Conservation (phyloP, 1,140 invertebrate genomes). For the Eubasilissa regina region DNA sequence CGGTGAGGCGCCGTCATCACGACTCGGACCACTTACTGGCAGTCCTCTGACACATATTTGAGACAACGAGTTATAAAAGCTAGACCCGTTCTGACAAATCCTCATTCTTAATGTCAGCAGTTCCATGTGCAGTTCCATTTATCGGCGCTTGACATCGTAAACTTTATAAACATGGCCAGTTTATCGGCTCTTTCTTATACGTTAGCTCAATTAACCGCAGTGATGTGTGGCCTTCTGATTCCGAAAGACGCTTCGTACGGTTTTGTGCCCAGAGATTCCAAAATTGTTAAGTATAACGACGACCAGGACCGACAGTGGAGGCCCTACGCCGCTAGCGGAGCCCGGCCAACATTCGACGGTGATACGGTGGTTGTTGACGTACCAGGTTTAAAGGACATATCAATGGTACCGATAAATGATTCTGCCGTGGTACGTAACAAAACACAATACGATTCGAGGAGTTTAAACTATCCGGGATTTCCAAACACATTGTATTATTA, state of each 20-base stretch:
- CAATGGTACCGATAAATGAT: background rate
- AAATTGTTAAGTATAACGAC: conserved; percentile 35
- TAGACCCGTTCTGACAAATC: conserved; percentile 18
- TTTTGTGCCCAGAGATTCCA: conserved; percentile 45
- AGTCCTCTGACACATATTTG: conserved; percentile 52
- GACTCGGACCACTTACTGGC: conserved; percentile 51
- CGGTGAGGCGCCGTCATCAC: conserved; percentile 29
- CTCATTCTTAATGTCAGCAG: conserved; percentile 52
- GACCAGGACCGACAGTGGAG: conserved; percentile 39
- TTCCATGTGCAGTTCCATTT: background rate
- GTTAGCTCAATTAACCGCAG: background rate
- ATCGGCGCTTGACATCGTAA: background rate
- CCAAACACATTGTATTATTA: conserved; percentile 44
- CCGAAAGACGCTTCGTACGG: conserved; percentile 50
- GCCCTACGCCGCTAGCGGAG: conserved; percentile 10
- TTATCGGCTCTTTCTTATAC: conserved; percentile 24
- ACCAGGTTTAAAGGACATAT: background rate
- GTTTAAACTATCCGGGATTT: conserved; percentile 37
- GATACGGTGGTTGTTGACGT: conserved; percentile 33
- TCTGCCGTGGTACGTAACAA: background rate
- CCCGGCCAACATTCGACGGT: conserved; percentile 1
- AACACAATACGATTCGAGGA: conserved; percentile 22
- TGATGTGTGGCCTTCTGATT: conserved; percentile 28
- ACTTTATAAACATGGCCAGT: conserved; percentile 12
- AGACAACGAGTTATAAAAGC: conserved; percentile 52